Evolutionary conservation across 2,888 invertebrate species (phyloP), one percentile per base, ranked within the genome.

Genomic region (Pristionchus japonicus): DNA sequence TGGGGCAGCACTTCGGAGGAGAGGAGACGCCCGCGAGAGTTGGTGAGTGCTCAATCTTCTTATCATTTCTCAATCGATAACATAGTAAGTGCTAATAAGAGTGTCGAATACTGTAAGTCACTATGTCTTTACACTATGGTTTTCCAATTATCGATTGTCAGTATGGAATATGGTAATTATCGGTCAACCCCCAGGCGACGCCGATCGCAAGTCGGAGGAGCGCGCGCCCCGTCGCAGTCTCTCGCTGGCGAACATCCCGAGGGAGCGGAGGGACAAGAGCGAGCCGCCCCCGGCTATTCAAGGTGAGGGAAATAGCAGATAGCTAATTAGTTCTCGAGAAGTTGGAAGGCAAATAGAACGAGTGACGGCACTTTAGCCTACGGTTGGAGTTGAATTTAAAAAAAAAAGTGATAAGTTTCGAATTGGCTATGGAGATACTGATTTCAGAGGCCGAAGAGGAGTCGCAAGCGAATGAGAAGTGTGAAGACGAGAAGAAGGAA

Each of bases 161-260:
- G n/a, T n/a, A n/a, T n/a, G n/a, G n/a, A n/a, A n/a, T n/a, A n/a
- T n/a, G n/a, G n/a, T n/a, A n/a, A n/a, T n/a, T n/a, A n/a, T n/a
- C n/a, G 31, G 27, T 64, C 34, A 31, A 31, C 27, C 23, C 17
- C 57, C n/a, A 86, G 49, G 86, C n/a, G 61, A 80, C 6, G 40
- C 37, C 11, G 87, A 80, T 6, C 43, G 77, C 15, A 87, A 80
- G 9, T 37, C 82, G 23, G 89, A 89, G 37, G 89, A 90, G 47
- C 57, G 89, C 20, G 70, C 89, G 23, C 92, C 91, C 0, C 83
- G 92, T 86, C 83, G 92, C 37, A 90, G 91, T 15, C 88, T 89
- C 37, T 91, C 91, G 40, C 87, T 92, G 89, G 92, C 90, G 0
- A 90, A 92, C 86, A 89, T 92, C 43, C 86, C 91, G 2, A 89